Base-by-base conservation (phyloP, 2,113 vertebrate species). In the Oncorhynchus nerka region DNA sequence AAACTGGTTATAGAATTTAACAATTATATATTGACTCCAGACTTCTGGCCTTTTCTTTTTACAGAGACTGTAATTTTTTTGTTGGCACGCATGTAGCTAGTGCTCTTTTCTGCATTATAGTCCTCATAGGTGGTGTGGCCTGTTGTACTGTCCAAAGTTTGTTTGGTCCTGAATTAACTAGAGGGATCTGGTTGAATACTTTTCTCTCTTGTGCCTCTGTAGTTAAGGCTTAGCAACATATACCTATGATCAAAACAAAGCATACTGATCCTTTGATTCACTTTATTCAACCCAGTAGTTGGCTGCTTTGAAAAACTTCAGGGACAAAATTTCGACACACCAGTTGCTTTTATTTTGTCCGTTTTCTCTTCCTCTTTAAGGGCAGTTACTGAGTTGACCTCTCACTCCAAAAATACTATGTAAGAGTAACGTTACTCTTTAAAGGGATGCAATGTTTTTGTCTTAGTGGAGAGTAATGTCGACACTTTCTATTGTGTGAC, bases 301-400 rank as follows among this genome's bases (percentile, higher is more conserved):
- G 28, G 30, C 67, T 68, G 30, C 67, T 68, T 68, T 68, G 30
- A 68, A 68, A 45, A 19, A 68, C 67, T 68, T 68, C 67, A 68
- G 67, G 67, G 67, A 68, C 67, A 68, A 39, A 45, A 45, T 34
- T 19, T 20, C 5, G 30, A 19, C 13, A 68, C 66, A 68, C 26
- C 67, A 68, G 45, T 32, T 68, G 16, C 16, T 45, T 68, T 68
- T n/a, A 30, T 20, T 62, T 57, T 5, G 28, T 32, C 16, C 32
- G 24, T 67, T 30, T 68, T n/a, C 16, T 45, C 39, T 68, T 19
- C 30, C 19, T 34, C 32, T 68, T 68, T 16, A 20, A 68, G 67
- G 32, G 67, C 32, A 68, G 32, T 68, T 68, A 39, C 30, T 39
- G 3, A 34, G 67, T 68, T 34, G 30, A 32, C 32, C 32, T 28